Evolutionary conservation across 2,113 vertebrate genomes (phyloP), one percentile per base, ranked within the genome.

Genomic region (Myiozetetes cayanensis): DNA sequence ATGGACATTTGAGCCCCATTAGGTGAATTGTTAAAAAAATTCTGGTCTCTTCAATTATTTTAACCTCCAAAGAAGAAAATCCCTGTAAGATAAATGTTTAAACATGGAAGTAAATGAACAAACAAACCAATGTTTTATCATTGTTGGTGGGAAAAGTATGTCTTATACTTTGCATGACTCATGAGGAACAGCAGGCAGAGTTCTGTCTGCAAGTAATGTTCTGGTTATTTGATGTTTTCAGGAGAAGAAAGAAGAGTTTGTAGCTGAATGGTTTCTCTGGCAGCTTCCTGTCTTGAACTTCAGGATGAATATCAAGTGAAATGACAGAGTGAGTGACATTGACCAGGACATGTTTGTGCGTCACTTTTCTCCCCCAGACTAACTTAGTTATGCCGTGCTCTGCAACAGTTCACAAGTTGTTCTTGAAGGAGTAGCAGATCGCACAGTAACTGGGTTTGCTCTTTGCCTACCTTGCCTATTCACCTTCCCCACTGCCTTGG

Each of bases 221-320:
- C 78, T 59, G 14, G 44, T 78, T 88, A 67, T 84, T 66, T 93
- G 35, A 67, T 78, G 50, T 75, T 92, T 84, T 77, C 22, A 39
- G 71, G 46, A 87, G 43, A 10, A 67, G 46, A 67, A 37, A 81
- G 61, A 79, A 84, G 50, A 87, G 15, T 63, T 75, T 87, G 24
- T n/a, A 87, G 27, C 79, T 68, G 76, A 91, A 53, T 61, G 14
- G 44, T 89, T 95, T 94, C 79, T 78, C 65, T 88, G 44, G 62
- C 79, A 87, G 62, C 79, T 94, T 88, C 27, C 46, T 90, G 82
- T 37, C 66, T 89, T 90, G 78, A 90, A 84, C 68, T 89, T 92
- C 59, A 84, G 52, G 56, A 89, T 77, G 74, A 91, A 87, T 4
- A 1, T 89, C 74, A 92, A 92, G 61, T 3, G 30, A 95, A 94